Evolutionary conservation across 2,888 invertebrate genomes (phyloP).

Genomic region (Nomada ferruginata): DNA sequence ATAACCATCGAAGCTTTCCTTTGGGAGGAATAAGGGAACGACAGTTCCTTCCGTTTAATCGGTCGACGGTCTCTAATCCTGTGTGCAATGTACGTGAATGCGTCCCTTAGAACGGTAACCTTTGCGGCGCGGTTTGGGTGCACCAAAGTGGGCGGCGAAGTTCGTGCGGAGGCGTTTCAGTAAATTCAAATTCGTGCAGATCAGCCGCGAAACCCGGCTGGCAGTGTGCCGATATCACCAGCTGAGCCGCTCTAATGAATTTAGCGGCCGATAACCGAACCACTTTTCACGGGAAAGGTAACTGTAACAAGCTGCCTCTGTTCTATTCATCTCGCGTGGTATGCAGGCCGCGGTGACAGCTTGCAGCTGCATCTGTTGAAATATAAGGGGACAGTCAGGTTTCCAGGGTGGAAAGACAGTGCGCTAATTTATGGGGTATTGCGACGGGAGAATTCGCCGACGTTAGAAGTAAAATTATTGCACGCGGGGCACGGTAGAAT

Average conservation of each 20-base stretch:
- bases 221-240: slow-evolving; percentile 42
- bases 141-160: not conserved
- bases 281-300: slow-evolving; percentile 24
- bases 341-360: slow-evolving; percentile 27
- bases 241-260: slow-evolving; percentile 34
- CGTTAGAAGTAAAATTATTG: slow-evolving; percentile 10
- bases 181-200: no score
- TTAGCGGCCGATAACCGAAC: slow-evolving; percentile 29
- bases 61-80: no score
- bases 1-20: no score
- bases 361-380: slow-evolving; percentile 40
- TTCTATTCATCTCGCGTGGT: slow-evolving; percentile 12
- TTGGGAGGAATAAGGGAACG: no score
- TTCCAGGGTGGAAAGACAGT: not conserved
- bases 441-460: not conserved
- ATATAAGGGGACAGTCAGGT: slow-evolving; percentile 3
- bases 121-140: slow-evolving; percentile 23
- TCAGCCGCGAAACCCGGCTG: slow-evolving; percentile 18
- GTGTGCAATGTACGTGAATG: no score
- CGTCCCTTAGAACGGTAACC: not conserved
- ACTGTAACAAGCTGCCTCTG: slow-evolving; percentile 5
- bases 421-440: slow-evolving; percentile 15
- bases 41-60: no score
- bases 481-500: not conserved
- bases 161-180: no score